Base-by-base conservation (phyloP, 2,888 invertebrate genomes). In the Dryomyza anilis region DNA sequence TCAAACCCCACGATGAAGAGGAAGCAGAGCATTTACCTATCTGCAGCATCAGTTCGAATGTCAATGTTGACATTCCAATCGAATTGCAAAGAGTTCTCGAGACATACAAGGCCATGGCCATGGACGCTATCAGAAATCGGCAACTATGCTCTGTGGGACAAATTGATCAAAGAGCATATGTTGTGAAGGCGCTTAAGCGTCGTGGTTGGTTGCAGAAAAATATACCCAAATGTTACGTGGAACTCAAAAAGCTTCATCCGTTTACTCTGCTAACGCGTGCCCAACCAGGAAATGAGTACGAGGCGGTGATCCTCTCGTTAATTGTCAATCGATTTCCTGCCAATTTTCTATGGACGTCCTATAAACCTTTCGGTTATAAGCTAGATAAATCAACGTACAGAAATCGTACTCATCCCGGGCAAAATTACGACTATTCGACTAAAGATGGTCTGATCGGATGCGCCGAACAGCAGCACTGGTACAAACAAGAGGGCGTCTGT, bases 151-250 rank as follows among this genome's bases (percentile, higher is more conserved):
- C n/a, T n/a, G n/a, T n/a, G n/a, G n/a, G n/a, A n/a, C n/a, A n/a
- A n/a, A n/a, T n/a, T n/a, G n/a, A n/a, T n/a, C n/a, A n/a, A n/a
- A n/a, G n/a, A n/a, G n/a, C n/a, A n/a, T n/a, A n/a, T n/a, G n/a
- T n/a, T n/a, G n/a, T n/a, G n/a, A 69, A 72, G 10, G 89, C 90
- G 0, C 81, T 93, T 64, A 71, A 86, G 50, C 85, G 86, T 50
- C 84, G 89, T 8, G 92, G 91, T 0, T 93, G 92, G 92, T 82
- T 92, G 2, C 92, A 93, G 80, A 92, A 91, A 81, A 78, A 88
- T 30, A 82, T 86, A 7, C 72, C 78, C 1, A 69, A 65, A 3
- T 71, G 77, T 6, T 71, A 73, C 64, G 70, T 78, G 2, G 78
- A 79, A 19, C 75, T 84, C 43, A 81, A 82, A 60, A 71, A 71